Evolutionary conservation across 2,888 invertebrate genomes (phyloP).

Genomic region (Perdita meconis): DNA sequence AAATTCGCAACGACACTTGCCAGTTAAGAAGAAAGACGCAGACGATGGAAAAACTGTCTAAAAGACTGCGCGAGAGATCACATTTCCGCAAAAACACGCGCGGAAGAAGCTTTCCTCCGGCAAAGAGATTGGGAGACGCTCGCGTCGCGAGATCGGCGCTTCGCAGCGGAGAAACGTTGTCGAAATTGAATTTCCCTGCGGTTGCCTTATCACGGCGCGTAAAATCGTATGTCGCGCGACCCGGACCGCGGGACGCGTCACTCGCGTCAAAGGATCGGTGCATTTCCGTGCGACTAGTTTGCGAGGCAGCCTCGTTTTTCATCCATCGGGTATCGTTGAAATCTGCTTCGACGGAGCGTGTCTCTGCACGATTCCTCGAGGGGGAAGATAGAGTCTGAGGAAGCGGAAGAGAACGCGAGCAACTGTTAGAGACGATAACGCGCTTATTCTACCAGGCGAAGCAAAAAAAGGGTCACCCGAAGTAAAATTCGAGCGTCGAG

Average conservation of each 20-base stretch:
- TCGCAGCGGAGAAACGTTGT: conserved; percentile 6
- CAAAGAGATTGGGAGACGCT: not conserved
- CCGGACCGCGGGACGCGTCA: conserved; percentile 37
- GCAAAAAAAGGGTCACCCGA: not conserved
- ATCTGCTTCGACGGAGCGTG: conserved; percentile 34
- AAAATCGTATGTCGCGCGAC: conserved; percentile 31
- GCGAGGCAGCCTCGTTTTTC: conserved; percentile 18
- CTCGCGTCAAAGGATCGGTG: conserved; percentile 51
- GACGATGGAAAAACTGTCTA: not conserved
- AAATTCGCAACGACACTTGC: too few relatives aligned
- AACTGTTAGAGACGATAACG: conserved; percentile 2
- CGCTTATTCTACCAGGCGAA: not conserved
- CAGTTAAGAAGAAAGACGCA: too few relatives aligned
- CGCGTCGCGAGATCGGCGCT: conserved; percentile 6
- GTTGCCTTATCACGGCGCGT: conserved; percentile 50
- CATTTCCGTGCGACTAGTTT: conserved; percentile 55
- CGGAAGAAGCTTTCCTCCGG: not conserved
- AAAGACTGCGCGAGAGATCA: not conserved
- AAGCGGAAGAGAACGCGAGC: not conserved
- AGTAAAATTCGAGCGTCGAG: conserved; percentile 4
- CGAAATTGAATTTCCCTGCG: conserved; percentile 62
- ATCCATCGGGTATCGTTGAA: conserved; percentile 42
- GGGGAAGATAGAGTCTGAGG: not conserved
- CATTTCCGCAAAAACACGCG: not conserved
- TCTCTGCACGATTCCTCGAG: conserved; percentile 8